phyloP scores from a whole-genome alignment of 2,113 vertebrate genomes.

The Ammodytes dubius region DNA sequence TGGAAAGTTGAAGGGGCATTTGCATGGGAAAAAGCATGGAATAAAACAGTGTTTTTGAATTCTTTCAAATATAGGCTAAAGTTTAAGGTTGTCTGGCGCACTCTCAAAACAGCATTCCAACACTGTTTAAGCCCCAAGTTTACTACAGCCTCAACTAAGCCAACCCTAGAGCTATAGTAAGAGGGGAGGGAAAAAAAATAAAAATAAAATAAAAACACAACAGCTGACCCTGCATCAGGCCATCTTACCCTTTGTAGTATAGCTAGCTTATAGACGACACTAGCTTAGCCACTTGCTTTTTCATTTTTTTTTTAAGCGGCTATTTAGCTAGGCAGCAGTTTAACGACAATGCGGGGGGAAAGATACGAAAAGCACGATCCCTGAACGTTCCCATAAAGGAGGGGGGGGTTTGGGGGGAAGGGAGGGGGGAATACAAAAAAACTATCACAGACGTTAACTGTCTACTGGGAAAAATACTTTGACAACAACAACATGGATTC shows the following conservation, averaged over 20 bases:
- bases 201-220: constrained; percentile 16
- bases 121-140: constrained; percentile 16
- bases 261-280: constrained; percentile 54
- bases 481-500: constrained; percentile 55
- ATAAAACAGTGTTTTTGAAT: neutral
- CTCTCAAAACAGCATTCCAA: neutral
- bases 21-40: neutral
- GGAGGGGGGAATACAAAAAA: constrained; percentile 46
- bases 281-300: constrained; percentile 27
- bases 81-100: neutral
- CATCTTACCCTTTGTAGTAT: constrained; percentile 33
- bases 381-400: constrained; percentile 67
- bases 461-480: constrained; percentile 35
- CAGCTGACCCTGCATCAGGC: constrained; percentile 51
- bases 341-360: constrained; percentile 41
- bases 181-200: neutral
- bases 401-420: no score
- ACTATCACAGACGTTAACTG: constrained; percentile 59
- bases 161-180: neutral
- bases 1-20: neutral
- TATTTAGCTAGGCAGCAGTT: constrained; percentile 26
- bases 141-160: neutral
- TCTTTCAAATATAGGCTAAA: neutral
- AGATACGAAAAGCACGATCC: constrained; percentile 61
- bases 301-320: constrained; percentile 19